These are phyloP conservation scores for Drosophila melanica DNA, from an alignment of 1,140 invertebrate species.

Conservation along the genomic window DNA sequence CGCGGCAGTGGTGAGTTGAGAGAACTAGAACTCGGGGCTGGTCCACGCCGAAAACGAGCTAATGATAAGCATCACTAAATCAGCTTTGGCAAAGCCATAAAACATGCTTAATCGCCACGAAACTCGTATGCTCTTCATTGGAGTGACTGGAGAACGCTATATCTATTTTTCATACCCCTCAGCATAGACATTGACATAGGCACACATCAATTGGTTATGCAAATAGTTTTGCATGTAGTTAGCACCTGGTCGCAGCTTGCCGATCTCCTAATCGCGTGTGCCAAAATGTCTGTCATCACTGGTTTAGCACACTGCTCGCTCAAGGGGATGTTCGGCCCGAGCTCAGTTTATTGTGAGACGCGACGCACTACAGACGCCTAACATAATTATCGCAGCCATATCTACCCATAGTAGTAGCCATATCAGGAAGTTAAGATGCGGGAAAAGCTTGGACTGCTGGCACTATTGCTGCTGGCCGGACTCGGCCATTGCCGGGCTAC, in stretches of 20 bases:
- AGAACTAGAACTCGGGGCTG: conserved; percentile 41
- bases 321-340: conserved; percentile 41
- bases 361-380: conserved; percentile 46
- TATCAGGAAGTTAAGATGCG: conserved; percentile 30
- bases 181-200: conserved; percentile 17
- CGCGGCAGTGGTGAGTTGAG: conserved; percentile 20
- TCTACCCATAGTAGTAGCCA: background rate
- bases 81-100: conserved; percentile 70
- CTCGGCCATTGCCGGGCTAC: conserved; percentile 34
- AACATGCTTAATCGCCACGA: conserved; percentile 57
- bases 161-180: conserved; percentile 37
- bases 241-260: conserved; percentile 44
- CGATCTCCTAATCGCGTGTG: conserved; percentile 35
- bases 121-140: conserved; percentile 63
- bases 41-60: conserved; percentile 67
- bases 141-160: conserved; percentile 56
- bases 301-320: conserved; percentile 43
- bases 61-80: conserved; percentile 75
- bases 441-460: conserved; percentile 27
- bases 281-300: conserved; percentile 58
- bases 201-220: conserved; percentile 47
- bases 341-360: conserved; percentile 62
- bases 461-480: conserved; percentile 34
- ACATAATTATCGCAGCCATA: conserved; percentile 8
- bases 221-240: conserved; percentile 37